A percentile compares a stretch with the other conserved stretches of the same genome.
Evolutionary conservation across 1,140 invertebrate genomes (phyloP).

Genomic region (Solenopsis fugax): DNA sequence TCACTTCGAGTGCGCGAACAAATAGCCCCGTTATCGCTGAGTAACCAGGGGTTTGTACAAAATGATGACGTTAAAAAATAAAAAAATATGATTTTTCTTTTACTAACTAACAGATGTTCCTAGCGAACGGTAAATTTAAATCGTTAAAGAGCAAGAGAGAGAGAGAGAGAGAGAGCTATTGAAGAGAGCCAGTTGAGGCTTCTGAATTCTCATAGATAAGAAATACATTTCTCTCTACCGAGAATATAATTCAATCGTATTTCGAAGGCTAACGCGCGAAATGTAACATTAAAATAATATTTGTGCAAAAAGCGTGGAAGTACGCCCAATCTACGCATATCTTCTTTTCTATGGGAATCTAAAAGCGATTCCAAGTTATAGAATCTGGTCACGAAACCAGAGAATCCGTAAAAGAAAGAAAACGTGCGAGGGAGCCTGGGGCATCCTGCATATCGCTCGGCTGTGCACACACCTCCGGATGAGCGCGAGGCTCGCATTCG

Average conservation of each 20-base stretch:
- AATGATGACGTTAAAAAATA: not conserved
- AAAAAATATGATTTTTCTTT: not conserved
- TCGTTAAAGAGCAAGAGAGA: too few species aligned
- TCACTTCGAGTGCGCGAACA: slow-evolving; percentile 39
- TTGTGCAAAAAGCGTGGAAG: not conserved
- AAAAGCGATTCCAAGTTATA: slow-evolving; percentile 5
- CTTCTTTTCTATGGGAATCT: not conserved
- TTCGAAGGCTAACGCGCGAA: too few species aligned
- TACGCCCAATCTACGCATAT: not conserved
- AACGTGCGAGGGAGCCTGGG: slow-evolving; percentile 6
- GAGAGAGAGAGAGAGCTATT: too few species aligned
- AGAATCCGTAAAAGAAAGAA: slow-evolving; percentile 4
- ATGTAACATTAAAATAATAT: slow-evolving; percentile 16
- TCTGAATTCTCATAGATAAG: not conserved
- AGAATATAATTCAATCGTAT: not conserved
- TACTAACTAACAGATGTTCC: not conserved
- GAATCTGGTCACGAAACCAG: slow-evolving; percentile 18
- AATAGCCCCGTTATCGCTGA: slow-evolving; percentile 43
- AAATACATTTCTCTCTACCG: not conserved
- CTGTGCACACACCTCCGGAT: not conserved
- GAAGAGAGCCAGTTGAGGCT: not conserved
- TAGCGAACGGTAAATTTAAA: not conserved
- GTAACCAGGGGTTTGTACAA: not conserved
- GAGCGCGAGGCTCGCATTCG: not conserved
- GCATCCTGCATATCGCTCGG: not conserved